These are phyloP conservation scores for Parnassius glacialis DNA, from an alignment of 2,888 invertebrate genomes.

Conservation along the genomic window DNA sequence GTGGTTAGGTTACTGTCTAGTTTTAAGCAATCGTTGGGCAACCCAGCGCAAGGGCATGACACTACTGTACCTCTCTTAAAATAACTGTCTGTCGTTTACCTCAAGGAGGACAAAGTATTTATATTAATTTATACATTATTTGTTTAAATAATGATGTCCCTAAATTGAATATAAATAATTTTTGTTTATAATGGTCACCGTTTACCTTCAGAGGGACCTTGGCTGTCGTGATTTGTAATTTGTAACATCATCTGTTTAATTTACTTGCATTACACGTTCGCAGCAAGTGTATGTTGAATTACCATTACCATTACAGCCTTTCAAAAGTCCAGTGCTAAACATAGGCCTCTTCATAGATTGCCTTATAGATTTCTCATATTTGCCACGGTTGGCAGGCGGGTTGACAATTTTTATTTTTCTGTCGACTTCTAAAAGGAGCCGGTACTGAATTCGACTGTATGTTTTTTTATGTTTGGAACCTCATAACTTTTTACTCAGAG, in stretches of 20 bases:
- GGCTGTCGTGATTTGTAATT: neutral
- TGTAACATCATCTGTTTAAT: slow-evolving; percentile 2
- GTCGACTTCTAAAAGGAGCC: no score
- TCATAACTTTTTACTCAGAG: no score
- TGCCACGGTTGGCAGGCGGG: neutral
- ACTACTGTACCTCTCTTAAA: slow-evolving; percentile 16
- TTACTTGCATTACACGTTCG: neutral
- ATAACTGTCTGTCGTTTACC: slow-evolving; percentile 24
- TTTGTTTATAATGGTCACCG: neutral
- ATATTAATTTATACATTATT: slow-evolving; percentile 12
- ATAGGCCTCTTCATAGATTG: no score
- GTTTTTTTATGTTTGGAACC: no score
- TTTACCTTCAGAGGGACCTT: neutral
- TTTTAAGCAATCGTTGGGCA: slow-evolving; percentile 35
- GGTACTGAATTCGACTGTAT: no score
- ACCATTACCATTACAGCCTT: neutral
- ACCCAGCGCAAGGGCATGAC: slow-evolving; percentile 40
- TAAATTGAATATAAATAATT: slow-evolving; percentile 13
- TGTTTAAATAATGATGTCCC: slow-evolving; percentile 11
- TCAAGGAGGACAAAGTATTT: slow-evolving; percentile 23
- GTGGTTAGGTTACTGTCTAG: slow-evolving; percentile 13
- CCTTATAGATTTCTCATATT: no score
- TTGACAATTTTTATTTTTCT: no score
- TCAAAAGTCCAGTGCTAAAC: no score
- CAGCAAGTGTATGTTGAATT: neutral